Base-by-base conservation (phyloP, 2,888 invertebrate species). In the Automeris io region DNA sequence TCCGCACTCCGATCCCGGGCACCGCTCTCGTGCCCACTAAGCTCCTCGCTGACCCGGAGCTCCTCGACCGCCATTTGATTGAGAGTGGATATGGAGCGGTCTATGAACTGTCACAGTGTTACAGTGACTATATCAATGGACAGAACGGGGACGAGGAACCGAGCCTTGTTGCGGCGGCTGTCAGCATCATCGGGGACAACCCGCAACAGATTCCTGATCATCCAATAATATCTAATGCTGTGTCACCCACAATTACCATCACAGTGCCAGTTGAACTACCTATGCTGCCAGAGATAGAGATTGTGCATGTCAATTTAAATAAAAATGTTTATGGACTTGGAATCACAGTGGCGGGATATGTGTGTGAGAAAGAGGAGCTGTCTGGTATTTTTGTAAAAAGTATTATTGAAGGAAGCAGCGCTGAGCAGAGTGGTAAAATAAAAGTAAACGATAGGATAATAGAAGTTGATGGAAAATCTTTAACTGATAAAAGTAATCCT, bases 321-420 rank as follows among this genome's bases (percentile, higher is more conserved):
- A 98, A 98, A 77, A 97, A 97, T 81, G 93, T 94, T 41, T 94
- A 96, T 63, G 95, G 98, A 19, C 87, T 97, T 44, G 98, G 98
- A 32, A 97, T 98, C 55, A 98, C 98, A 2, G 97, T 98, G 37
- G 98, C 98, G 2, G 98, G 98, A 33, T 98, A 98, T 81, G 97
- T 98, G 25, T 97, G 98, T 79, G 97, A 97, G 75, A 96, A 97
- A 83, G 99, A 99, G 83, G 99, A 99, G 78, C 90, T 99, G 36
- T 98, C 97, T n/a, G 99, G 99, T 5, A 98, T 99, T 64, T 99
- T 99, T 87, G 98, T 99, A 11, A 98, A 99, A 80, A 98, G 98
- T 72, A 96, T 99, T 56, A 97, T 97, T 62, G 95, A 96, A 69
- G 97, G 97, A 37, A 98, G 98, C 78, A 97, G 98, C 38, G 99